phyloP scores from a whole-genome alignment of 2,888 invertebrate species.

The Caenorhabditis sulstoni region DNA sequence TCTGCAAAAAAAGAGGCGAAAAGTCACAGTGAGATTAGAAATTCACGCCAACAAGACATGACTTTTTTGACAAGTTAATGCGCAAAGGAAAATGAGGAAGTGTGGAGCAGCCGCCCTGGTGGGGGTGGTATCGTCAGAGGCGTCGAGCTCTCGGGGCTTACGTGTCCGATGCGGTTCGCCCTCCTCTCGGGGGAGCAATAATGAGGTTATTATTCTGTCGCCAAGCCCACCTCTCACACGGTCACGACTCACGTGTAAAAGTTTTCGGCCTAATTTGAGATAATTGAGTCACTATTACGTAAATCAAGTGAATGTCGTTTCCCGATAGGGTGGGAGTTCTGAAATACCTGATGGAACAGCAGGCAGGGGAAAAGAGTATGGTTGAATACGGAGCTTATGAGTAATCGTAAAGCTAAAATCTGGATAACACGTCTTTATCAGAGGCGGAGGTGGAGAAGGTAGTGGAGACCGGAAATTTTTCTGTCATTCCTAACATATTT shows the following conservation, averaged over 20 bases:
- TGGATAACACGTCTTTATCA: neutral
- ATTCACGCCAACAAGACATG: slow-evolving; percentile 56
- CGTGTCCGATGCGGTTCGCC: neutral
- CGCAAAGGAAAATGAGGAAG: slow-evolving; percentile 50
- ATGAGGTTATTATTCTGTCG: slow-evolving; percentile 35
- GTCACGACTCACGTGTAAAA: slow-evolving; percentile 43
- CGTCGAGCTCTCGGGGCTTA: slow-evolving; percentile 1
- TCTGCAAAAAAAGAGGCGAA: slow-evolving; percentile 24
- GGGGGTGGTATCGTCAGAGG: slow-evolving; percentile 40
- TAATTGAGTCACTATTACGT: slow-evolving; percentile 19
- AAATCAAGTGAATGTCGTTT: slow-evolving; percentile 3
- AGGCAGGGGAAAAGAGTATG: neutral
- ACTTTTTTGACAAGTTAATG: slow-evolving; percentile 55
- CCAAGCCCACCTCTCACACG: slow-evolving; percentile 30
- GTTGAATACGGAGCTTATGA: neutral
- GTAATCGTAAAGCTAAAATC: neutral
- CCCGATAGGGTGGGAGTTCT: too few species aligned
- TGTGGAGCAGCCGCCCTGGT: slow-evolving; percentile 7
- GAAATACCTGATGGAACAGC: too few species aligned
- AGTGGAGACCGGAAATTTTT: neutral
- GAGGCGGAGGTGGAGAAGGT: neutral
- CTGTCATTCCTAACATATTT: slow-evolving; percentile 11
- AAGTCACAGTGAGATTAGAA: slow-evolving; percentile 53
- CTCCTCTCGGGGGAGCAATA: slow-evolving; percentile 21
- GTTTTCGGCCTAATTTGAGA: slow-evolving; percentile 31